Base-by-base conservation (phyloP, 1,140 invertebrate genomes). In the Oscheius sp. region DNA sequence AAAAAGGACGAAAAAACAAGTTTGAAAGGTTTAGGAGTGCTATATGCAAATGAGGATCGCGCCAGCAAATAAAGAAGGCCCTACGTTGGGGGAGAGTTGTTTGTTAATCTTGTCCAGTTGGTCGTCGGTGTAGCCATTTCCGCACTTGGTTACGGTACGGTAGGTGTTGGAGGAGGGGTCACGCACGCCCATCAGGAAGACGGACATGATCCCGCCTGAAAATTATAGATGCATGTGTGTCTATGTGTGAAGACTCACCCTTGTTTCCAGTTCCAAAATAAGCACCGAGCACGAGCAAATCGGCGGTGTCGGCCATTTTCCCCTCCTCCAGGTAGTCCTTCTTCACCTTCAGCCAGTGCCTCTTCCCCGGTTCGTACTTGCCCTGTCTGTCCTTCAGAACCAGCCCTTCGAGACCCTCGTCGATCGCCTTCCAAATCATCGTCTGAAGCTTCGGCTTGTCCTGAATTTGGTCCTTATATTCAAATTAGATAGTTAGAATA, bases 261-360 rank as follows among this genome's bases (percentile, higher is more conserved):
- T 65, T 65, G 23, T 42, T 65, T 34, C 63, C 63, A 13, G 63
- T 65, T 65, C 63, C 63, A 65, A 38, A 65, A 31, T 65, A 65
- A 23, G 63, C 63, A 10, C 63, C 63, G 2, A 65, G 23, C n/a
- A 65, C 63, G 36, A 65, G 13, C 13, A 65, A 36, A 42, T 65
- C 63, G 3, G 63, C 63, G 3, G 63, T 65, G 63, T 65, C 63
- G 23, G 63, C 63, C 63, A 65, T 65, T 31, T 34, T 38, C 29
- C 63, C 63, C 63, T 65, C 34, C 36, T 65, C 63, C 20, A 65
- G 36, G 29, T 65, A 65, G 36, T 65, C 63, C 36, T 65, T 65
- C 35, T 65, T 65, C n/a, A 65, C 63, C 36, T 65, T 65, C 7
- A 65, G 63, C 63, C 63, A 65, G 29, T 65, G 63, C n/a, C 63